Evolutionary conservation across 2,888 invertebrate species (phyloP).

Genomic region (Standfussiana lucernea): DNA sequence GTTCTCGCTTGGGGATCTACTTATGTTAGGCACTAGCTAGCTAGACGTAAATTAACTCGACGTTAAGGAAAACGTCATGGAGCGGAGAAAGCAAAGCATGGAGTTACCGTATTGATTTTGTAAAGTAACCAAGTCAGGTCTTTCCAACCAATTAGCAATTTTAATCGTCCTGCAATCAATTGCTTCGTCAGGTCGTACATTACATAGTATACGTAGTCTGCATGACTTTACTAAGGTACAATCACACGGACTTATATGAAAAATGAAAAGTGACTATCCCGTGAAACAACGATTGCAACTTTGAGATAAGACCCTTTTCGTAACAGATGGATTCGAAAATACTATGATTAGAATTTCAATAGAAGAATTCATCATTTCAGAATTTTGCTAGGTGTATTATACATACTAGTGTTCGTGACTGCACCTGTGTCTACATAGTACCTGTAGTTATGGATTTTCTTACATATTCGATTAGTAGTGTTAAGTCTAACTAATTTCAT

Average conservation of each 20-base stretch:
- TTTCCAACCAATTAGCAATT: constrained; percentile 14
- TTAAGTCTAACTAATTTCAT: background rate
- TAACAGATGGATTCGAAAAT: background rate
- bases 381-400: background rate
- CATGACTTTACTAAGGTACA: no score
- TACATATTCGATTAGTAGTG: background rate
- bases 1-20: background rate
- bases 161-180: constrained; percentile 8
- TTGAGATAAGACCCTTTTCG: background rate
- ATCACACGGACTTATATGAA: background rate
- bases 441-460: background rate
- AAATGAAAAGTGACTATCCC: background rate
- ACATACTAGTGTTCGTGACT: background rate
- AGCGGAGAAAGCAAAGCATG: constrained; percentile 2
- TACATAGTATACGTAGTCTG: background rate
- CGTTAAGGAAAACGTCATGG: background rate
- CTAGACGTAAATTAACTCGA: background rate
- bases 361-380: background rate
- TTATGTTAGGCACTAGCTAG: background rate
- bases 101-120: constrained; percentile 11
- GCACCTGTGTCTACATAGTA: background rate
- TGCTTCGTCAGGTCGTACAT: background rate
- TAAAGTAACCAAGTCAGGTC: background rate
- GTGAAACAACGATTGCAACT: background rate
- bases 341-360: background rate